Conservation (phyloP, 2,797 vertebrate genomes). For the Taenioides sp. region DNA sequence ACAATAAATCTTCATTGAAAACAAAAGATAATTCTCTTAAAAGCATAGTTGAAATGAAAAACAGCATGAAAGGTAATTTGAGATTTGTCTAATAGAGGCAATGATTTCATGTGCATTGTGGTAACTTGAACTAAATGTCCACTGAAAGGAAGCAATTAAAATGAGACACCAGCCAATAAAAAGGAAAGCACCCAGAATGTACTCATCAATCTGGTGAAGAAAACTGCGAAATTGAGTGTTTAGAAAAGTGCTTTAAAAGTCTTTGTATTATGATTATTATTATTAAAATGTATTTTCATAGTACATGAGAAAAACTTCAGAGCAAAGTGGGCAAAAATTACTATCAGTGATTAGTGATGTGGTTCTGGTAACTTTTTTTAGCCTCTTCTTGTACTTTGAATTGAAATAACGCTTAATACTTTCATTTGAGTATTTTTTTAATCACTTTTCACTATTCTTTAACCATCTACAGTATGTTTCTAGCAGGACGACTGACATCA, state of each 20-base stretch:
- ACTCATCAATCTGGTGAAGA: neutral
- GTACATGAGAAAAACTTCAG: neutral
- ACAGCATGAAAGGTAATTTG: neutral
- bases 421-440: neutral
- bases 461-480: neutral
- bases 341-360: no score
- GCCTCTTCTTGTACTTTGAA: neutral
- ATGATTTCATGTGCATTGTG: neutral
- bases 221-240: neutral
- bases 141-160: neutral
- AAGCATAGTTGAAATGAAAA: neutral
- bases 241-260: neutral
- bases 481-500: conserved; percentile 19
- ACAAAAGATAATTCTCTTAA: neutral
- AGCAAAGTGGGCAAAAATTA: neutral
- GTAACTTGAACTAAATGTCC: conserved; percentile 1
- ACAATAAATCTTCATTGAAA: neutral
- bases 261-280: neutral
- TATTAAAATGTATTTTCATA: neutral
- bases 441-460: neutral
- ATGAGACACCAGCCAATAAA: neutral
- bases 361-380: no score
- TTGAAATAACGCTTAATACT: neutral
- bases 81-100: neutral
- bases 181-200: neutral